These are phyloP conservation scores for Notocelia uddmanniana DNA, from an alignment of 2,888 invertebrate species.

Conservation along the genomic window DNA sequence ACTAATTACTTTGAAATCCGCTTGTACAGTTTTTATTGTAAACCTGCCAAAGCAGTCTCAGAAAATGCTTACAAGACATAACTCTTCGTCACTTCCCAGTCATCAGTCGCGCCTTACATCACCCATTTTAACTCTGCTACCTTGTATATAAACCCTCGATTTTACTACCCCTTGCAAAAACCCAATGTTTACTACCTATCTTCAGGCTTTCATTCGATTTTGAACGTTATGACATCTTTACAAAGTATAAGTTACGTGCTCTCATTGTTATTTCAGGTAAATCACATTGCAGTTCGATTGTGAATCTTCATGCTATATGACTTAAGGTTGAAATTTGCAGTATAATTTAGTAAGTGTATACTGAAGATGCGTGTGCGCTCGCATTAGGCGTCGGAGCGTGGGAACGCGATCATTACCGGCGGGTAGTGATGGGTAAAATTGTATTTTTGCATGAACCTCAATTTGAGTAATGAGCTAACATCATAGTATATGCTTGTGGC, in stretches of 20 bases:
- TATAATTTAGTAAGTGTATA: neutral
- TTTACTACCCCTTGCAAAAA: conserved; percentile 35
- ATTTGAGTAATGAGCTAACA: conserved; percentile 18
- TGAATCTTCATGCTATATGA: neutral
- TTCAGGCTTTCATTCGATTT: neutral
- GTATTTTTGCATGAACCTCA: conserved; percentile 31
- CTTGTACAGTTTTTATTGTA: neutral
- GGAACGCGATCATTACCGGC: conserved; percentile 45
- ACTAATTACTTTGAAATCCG: too few relatives aligned
- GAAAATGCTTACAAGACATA: neutral
- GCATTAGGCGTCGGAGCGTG: conserved; percentile 43
- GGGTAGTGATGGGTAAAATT: conserved; percentile 24
- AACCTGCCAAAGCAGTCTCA: neutral
- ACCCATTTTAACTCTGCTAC: conserved; percentile 35
- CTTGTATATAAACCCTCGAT: conserved; percentile 34
- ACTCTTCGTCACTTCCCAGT: neutral
- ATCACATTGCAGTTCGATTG: neutral
- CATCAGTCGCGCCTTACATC: conserved; percentile 30
- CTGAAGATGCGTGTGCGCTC: conserved; percentile 36
- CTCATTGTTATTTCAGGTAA: neutral
- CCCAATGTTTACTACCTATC: conserved; percentile 3
- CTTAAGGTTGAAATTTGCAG: conserved; percentile 1
- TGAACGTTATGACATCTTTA: neutral
- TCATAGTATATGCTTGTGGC: neutral
- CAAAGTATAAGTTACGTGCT: conserved; percentile 1